Conservation (phyloP, 2,797 vertebrate genomes). For the Ciconia nigra region DNA sequence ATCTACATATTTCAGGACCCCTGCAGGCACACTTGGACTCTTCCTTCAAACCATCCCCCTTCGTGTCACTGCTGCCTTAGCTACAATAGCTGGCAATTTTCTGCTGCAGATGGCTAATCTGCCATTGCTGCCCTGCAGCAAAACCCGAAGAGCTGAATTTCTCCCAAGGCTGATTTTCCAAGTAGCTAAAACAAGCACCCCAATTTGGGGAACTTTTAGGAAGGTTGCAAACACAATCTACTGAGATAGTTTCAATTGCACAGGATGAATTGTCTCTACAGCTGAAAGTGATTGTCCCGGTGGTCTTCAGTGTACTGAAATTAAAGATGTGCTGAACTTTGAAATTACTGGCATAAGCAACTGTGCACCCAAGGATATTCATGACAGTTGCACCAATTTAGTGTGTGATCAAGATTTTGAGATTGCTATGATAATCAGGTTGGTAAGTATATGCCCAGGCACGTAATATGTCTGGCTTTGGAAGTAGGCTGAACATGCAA, state of each 20-base stretch:
- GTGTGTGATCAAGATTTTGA: constrained; percentile 6
- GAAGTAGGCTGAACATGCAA: background rate
- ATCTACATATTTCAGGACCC: background rate
- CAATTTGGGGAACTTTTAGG: background rate
- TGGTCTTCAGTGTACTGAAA: background rate
- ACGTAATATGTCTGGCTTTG: background rate
- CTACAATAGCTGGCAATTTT: background rate
- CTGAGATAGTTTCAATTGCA: background rate
- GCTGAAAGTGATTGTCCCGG: background rate
- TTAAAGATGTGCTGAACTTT: background rate
- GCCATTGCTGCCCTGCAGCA: background rate
- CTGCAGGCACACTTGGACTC: background rate
- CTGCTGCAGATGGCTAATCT: background rate
- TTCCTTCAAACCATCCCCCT: background rate
- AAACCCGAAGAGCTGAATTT: background rate
- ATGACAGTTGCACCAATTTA: background rate
- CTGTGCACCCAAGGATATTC: background rate
- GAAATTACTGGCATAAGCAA: background rate
- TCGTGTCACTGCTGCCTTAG: background rate
- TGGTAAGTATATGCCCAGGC: constrained; percentile 9
- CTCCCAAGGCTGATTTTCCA: background rate
- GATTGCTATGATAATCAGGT: constrained; percentile 13
- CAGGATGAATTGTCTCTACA: background rate
- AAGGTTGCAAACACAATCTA: background rate
- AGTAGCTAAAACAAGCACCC: background rate